phyloP scores from a whole-genome alignment of 92 coral and sea anemone species.

The Porites lobata region DNA sequence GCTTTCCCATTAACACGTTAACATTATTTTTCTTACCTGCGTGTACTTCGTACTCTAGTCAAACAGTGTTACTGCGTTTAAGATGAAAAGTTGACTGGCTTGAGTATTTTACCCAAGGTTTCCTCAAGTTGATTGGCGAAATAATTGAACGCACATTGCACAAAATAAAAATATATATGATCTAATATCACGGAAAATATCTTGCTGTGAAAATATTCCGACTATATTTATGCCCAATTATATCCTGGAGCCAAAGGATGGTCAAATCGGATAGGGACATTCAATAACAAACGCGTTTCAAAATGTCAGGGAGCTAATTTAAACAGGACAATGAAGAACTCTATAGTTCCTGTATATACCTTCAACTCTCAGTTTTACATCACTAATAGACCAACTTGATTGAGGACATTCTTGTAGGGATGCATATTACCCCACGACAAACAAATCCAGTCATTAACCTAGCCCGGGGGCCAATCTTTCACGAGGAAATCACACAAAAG shows the following conservation, averaged over 20 bases:
- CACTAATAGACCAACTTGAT: slow-evolving; percentile 31
- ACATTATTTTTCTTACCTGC: slow-evolving; percentile 15
- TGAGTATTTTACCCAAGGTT: not conserved
- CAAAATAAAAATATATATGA: slow-evolving; percentile 38
- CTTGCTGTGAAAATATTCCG: slow-evolving; percentile 59
- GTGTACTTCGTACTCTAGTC: not conserved
- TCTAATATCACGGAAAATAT: slow-evolving; percentile 37
- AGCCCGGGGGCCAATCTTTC: slow-evolving; percentile 57
- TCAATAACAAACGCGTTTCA: not conserved
- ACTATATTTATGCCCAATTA: slow-evolving; percentile 36
- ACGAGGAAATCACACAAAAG: slow-evolving; percentile 1
- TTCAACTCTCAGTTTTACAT: slow-evolving; percentile 11
- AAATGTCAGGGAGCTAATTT: not conserved
- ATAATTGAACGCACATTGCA: slow-evolving; percentile 58
- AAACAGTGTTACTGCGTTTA: not conserved
- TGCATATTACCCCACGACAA: slow-evolving; percentile 36
- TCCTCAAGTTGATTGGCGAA: slow-evolving; percentile 25
- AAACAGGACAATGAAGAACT: not conserved
- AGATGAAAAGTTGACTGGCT: not conserved
- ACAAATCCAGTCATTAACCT: slow-evolving; percentile 12
- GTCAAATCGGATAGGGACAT: not conserved
- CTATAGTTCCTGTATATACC: not conserved
- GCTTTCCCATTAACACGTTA: not conserved
- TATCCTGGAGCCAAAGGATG: slow-evolving; percentile 28
- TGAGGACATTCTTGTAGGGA: slow-evolving; percentile 44